Evolutionary conservation across 2,888 invertebrate species (phyloP), one percentile per base, ranked within the genome.

Genomic region (Xylota sylvarum): DNA sequence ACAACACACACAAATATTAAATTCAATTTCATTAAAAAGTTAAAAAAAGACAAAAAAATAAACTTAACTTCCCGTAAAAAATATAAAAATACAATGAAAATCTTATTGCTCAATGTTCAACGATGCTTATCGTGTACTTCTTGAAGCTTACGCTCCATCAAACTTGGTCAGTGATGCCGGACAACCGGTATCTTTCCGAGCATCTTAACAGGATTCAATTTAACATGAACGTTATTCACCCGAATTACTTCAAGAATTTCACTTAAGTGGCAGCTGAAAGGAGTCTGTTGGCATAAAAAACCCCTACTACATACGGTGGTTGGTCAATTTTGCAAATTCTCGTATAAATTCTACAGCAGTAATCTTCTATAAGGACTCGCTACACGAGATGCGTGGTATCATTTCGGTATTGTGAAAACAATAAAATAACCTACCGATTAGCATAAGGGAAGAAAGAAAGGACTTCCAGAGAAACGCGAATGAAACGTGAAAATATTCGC

Each of bases 401-500:
- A 35, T 4, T 5, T 17, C 12, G 14, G 7, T 32, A 62, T 55
- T 55, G 37, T 12, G 4, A 46, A 60, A 23, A 4, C 58, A 62
- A 52, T 69, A 46, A 40, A 19, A 50, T 50, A 23, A 7, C 9
- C 43, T 23, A 52, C 9, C 50, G 78, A 78, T 78, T 78, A 70
- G 69, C 78, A 78, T 78, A 69, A 40, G 43, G 43, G 23, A 12
- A 14, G 46, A 12, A 17, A 10, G 19, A 4, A 37, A 58, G n/a
- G 50, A 30, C 37, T 27, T 40, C 14, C 17, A 52, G 32, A 48
- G 46, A 48, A 56, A 56, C n/a, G 30, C 48, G 7, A 56, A 56
- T 19, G 19, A 62, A 69, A 70, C 70, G 46, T 73, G 64, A 19
- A 81, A 70, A 77, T 62, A 67, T 67, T 67, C 52, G 72, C 77